phyloP scores from a whole-genome alignment of 2,888 invertebrate genomes.

The Cyrtodaria siliqua region DNA sequence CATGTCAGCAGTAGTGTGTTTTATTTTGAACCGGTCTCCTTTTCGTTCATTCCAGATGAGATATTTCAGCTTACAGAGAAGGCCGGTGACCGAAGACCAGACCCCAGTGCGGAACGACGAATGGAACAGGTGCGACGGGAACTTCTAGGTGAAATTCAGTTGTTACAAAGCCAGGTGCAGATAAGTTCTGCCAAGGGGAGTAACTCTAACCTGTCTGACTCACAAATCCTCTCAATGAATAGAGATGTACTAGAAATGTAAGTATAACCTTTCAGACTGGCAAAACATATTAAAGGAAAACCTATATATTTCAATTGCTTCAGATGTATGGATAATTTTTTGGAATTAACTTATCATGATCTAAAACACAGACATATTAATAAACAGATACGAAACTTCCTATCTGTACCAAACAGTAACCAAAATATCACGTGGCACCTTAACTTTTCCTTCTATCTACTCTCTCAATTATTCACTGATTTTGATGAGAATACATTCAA shows the following conservation, averaged over 20 bases:
- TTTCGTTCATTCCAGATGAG: constrained; percentile 61
- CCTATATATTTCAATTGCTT: neutral
- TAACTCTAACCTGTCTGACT: constrained; percentile 63
- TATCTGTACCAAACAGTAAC: too few relatives aligned
- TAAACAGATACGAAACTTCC: too few relatives aligned
- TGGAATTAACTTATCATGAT: too few relatives aligned
- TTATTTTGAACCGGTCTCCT: neutral
- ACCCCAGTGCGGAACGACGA: constrained; percentile 54
- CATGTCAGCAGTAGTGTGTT: too few relatives aligned
- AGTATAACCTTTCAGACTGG: constrained; percentile 17
- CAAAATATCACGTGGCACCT: too few relatives aligned
- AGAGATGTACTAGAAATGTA: constrained; percentile 70
- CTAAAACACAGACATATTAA: too few relatives aligned
- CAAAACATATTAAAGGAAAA: too few relatives aligned
- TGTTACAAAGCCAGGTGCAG: constrained; percentile 67
- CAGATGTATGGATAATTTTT: too few relatives aligned
- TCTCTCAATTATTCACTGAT: too few relatives aligned
- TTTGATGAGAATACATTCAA: too few relatives aligned
- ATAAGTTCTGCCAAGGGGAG: constrained; percentile 63
- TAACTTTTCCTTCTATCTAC: too few relatives aligned
- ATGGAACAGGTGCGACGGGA: constrained; percentile 66
- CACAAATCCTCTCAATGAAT: constrained; percentile 63
- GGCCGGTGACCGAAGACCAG: constrained; percentile 52
- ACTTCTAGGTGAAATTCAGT: constrained; percentile 68
- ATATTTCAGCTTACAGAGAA: constrained; percentile 62